Percentiles rank a stretch among this genome's conserved stretches.
Conservation (phyloP, 2,113 vertebrate genomes). For the Potamarius usumacintae region DNA sequence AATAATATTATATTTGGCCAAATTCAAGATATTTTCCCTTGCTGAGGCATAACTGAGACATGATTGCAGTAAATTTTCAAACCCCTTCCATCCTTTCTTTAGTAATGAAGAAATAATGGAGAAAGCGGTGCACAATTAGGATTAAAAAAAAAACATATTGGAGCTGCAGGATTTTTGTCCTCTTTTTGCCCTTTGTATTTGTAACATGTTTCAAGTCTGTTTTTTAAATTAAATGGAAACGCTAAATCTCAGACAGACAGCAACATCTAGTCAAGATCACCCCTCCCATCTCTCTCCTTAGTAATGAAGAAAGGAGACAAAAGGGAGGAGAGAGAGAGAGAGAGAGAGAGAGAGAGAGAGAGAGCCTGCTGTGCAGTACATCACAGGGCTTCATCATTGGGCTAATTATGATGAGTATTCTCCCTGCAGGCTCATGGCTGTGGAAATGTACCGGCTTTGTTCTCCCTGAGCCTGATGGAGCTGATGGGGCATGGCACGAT, state of each 20-base stretch:
- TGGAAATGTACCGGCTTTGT: conserved; percentile 79
- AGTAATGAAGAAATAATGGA: neutral
- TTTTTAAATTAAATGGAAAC: neutral
- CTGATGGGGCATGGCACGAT: conserved; percentile 74
- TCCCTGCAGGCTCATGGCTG: conserved; percentile 74
- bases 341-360: conserved; percentile 62
- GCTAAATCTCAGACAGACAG: conserved; percentile 33
- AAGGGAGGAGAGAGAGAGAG: conserved; percentile 31
- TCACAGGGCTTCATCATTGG: conserved; percentile 77
- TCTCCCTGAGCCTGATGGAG: conserved; percentile 75
- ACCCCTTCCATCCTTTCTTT: neutral
- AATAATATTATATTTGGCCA: neutral
- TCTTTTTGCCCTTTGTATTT: neutral
- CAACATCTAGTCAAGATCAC: conserved; percentile 50
- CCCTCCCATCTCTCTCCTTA: conserved; percentile 49
- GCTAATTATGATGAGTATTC: conserved; percentile 80
- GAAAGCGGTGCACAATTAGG: neutral
- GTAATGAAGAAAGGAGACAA: conserved; percentile 56
- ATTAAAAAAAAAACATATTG: neutral
- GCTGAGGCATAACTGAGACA: neutral
- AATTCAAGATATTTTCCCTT: neutral
- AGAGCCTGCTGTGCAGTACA: conserved; percentile 72
- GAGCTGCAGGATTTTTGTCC: neutral
- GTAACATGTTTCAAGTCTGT: neutral
- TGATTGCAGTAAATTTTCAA: neutral